Base-by-base conservation (phyloP, 2,113 vertebrate genomes). In the Channa maculata region DNA sequence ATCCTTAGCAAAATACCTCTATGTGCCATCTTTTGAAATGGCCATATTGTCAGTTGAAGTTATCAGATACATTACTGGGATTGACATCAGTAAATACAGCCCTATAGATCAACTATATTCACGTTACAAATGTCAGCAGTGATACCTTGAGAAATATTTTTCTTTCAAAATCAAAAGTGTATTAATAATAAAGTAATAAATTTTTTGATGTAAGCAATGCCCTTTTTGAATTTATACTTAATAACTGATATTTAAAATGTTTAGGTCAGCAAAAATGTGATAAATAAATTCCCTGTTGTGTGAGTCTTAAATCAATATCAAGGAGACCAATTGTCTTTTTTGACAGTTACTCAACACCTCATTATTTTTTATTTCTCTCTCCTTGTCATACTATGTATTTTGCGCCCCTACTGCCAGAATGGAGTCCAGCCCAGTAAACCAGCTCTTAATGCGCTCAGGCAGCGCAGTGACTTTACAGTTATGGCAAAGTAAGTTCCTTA, bases 381-480 rank as follows among this genome's bases (percentile, higher is more conserved):
- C 1, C 5, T 49, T 48, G 1, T 65, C 11, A 9, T 71, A 0
- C n/a, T 39, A 0, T n/a, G 3, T 24, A 2, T 14, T 65, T 50
- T 39, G 59, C 11, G 0, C 38, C 15, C 91, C 60, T 8, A 6
- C 3, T 49, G 2, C 39, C 91, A 98, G 96, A 97, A 98, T 94
- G 96, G 96, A 77, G 91, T 95, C 52, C 95, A 95, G 80, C 83
- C 93, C 37, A 95, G 84, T 81, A 95, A 96, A 2, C 93, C 95
- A 1, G 82, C 79, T 15, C 89, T 93, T 50, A 94, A 65, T 10
- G 95, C 96, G 11, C 94, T 96, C 65, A 94, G 95, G 81, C 96
- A 97, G 66, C 94, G 95, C 76, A 98, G 96, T 57, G 97, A 98
- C 88, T 98, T 98, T 59, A 97, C 96, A 0, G 81, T 97, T 69